Percentiles rank a stretch among this genome's conserved stretches.
phyloP scores from a whole-genome alignment of 2,888 invertebrate genomes.

The Congeria kusceri region DNA sequence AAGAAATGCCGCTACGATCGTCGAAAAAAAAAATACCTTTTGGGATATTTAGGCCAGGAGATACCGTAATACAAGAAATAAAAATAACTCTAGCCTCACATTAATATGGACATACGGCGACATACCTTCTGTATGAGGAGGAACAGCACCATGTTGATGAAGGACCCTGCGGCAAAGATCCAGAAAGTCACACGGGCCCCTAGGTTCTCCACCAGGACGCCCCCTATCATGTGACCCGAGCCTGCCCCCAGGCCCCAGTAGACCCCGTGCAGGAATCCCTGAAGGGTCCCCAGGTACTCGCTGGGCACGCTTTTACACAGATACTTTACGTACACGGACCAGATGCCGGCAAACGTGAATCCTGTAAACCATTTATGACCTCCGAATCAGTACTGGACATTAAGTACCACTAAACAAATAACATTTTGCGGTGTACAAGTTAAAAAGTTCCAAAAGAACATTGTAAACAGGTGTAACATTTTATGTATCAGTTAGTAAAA shows the following conservation, averaged over 20 bases:
- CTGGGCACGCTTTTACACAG: slow-evolving; percentile 59
- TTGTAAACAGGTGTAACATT: too few species aligned
- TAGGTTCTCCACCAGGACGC: slow-evolving; percentile 56
- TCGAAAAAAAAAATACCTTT: too few species aligned
- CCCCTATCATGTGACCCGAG: slow-evolving; percentile 63
- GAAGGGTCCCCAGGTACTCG: slow-evolving; percentile 66
- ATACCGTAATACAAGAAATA: too few species aligned
- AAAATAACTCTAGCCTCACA: too few species aligned
- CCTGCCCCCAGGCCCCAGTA: slow-evolving; percentile 71
- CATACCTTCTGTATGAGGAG: slow-evolving; percentile 60
- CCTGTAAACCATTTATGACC: slow-evolving; percentile 52
- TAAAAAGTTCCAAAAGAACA: too few species aligned
- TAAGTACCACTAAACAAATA: too few species aligned
- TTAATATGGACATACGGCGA: too few species aligned
- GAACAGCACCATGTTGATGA: slow-evolving; percentile 57
- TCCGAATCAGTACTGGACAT: too few species aligned
- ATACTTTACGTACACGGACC: slow-evolving; percentile 64
- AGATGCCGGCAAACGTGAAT: slow-evolving; percentile 66
- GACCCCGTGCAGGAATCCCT: slow-evolving; percentile 68
- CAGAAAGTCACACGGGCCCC: slow-evolving; percentile 66
- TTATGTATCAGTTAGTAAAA: too few species aligned
- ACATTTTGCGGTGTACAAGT: too few species aligned
- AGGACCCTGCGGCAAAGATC: slow-evolving; percentile 63
- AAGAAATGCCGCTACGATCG: too few species aligned
- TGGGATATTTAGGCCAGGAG: too few species aligned